phyloP scores from a whole-genome alignment of 2,888 invertebrate species.

The Archips crataeganus region DNA sequence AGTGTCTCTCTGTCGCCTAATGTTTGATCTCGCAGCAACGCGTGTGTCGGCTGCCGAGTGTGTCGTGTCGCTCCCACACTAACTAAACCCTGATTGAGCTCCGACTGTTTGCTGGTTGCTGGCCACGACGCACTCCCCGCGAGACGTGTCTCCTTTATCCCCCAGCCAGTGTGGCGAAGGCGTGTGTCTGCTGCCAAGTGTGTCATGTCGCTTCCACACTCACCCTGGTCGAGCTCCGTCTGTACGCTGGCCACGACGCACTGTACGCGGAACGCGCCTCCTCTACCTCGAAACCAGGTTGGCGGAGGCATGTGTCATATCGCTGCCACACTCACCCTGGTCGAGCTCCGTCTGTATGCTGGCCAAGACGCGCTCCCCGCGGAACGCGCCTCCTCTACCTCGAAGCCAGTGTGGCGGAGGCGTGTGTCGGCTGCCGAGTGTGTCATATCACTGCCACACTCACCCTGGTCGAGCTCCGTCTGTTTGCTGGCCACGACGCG shows the following conservation, averaged over 20 bases:
- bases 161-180: not conserved
- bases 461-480: conserved; percentile 75
- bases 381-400: conserved; percentile 67
- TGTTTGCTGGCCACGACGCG: conserved; percentile 74
- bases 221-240: too few relatives aligned
- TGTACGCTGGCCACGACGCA: conserved; percentile 74
- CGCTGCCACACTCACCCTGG: conserved; percentile 57
- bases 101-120: conserved; percentile 71
- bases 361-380: conserved; percentile 62
- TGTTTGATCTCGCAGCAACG: not conserved
- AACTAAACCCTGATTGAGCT: conserved; percentile 66
- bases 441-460: conserved; percentile 45
- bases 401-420: not conserved
- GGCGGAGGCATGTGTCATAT: not conserved
- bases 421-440: not conserved
- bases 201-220: too few relatives aligned
- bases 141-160: conserved; percentile 66
- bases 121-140: conserved; percentile 62
- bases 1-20: too few relatives aligned
- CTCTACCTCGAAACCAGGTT: not conserved
- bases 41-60: not conserved
- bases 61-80: conserved; percentile 45
- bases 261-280: conserved; percentile 53
- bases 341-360: conserved; percentile 80
- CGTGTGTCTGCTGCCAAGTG: too few relatives aligned